phyloP scores from a whole-genome alignment of 1,140 invertebrate species.

The Drosophila subpulchrella region DNA sequence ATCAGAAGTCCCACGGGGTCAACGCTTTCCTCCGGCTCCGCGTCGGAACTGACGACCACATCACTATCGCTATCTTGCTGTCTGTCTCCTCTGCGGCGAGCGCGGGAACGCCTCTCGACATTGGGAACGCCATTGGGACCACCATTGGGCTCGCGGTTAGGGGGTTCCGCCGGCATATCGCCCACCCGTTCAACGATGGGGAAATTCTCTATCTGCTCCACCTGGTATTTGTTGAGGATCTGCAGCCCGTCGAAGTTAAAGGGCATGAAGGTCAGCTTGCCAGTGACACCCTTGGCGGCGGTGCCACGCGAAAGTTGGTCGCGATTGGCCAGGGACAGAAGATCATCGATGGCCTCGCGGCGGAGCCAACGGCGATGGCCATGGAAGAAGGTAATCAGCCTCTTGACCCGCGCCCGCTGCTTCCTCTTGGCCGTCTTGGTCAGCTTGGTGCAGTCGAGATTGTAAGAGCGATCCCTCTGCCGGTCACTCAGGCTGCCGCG shows the following conservation, averaged over 20 bases:
- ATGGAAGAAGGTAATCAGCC: conserved; percentile 86
- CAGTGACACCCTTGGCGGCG: conserved; percentile 24
- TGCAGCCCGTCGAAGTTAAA: conserved; percentile 35
- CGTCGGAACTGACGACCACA: not conserved
- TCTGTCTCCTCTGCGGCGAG: not conserved
- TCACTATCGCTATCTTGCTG: too few species aligned
- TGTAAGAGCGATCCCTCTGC: not conserved
- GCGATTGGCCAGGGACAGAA: conserved; percentile 26
- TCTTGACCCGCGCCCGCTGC: conserved; percentile 88
- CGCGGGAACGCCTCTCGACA: too few species aligned
- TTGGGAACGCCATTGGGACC: too few species aligned
- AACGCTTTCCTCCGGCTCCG: not conserved
- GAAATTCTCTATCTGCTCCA: conserved; percentile 5
- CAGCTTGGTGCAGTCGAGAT: not conserved
- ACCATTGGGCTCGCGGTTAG: not conserved
- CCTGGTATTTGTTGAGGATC: conserved; percentile 17
- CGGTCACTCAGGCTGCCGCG: not conserved
- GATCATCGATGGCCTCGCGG: conserved; percentile 36
- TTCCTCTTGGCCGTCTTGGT: conserved; percentile 42
- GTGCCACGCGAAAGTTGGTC: not conserved
- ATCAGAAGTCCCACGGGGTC: conserved; percentile 14
- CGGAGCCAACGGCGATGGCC: conserved; percentile 56
- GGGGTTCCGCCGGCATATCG: conserved; percentile 2
- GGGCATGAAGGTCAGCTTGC: conserved; percentile 38
- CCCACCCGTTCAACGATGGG: conserved; percentile 10